Conservation (phyloP, 2,113 vertebrate genomes). For the Pandion haliaetus region DNA sequence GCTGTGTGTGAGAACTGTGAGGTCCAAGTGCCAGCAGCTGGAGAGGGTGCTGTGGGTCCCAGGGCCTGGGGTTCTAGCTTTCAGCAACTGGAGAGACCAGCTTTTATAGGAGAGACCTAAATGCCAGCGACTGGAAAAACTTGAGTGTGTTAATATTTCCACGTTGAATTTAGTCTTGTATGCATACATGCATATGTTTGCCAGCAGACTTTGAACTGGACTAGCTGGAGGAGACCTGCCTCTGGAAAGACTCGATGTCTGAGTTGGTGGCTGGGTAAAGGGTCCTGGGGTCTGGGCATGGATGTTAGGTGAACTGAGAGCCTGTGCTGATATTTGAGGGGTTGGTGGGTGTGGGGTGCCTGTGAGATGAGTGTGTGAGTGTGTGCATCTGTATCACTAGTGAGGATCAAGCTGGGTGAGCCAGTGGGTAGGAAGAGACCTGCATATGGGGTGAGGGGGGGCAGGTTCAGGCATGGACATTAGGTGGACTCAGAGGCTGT, state of each 20-base stretch:
- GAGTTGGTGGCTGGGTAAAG: background rate
- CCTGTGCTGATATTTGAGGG: background rate
- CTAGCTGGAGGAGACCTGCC: background rate
- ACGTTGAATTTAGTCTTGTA: background rate
- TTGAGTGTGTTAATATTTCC: background rate
- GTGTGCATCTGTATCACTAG: background rate
- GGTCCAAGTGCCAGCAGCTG: background rate
- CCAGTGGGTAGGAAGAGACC: background rate
- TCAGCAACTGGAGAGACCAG: background rate
- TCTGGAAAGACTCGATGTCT: background rate
- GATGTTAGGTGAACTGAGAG: background rate
- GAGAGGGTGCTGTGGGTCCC: background rate
- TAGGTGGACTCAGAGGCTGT: background rate
- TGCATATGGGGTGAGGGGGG: too few species aligned
- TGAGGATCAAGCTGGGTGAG: background rate
- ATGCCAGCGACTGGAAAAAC: background rate
- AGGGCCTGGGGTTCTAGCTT: background rate
- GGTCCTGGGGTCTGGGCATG: background rate
- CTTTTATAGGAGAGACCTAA: background rate
- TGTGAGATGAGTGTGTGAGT: background rate
- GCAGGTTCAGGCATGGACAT: background rate
- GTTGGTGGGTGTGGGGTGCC: background rate
- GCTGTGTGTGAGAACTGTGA: background rate
- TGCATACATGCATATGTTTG: background rate
- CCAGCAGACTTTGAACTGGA: background rate